These are phyloP conservation scores for Paradisaea rubra DNA, from an alignment of 2,113 vertebrate species.

Conservation along the genomic window DNA sequence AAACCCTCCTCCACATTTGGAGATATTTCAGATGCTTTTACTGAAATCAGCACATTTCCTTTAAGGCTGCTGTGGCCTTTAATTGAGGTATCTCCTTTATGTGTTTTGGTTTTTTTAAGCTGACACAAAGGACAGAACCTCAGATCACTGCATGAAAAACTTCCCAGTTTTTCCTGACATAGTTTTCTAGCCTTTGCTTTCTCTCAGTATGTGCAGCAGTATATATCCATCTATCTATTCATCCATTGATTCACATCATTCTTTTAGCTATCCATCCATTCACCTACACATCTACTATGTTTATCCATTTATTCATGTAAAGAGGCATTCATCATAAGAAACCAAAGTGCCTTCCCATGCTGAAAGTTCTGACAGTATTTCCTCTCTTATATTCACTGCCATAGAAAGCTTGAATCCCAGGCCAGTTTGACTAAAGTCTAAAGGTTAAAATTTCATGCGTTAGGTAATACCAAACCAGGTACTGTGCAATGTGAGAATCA, in stretches of 20 bases:
- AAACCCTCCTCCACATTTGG: background rate
- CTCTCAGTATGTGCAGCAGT: background rate
- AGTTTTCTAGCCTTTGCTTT: background rate
- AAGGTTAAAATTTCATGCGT: background rate
- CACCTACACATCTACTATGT: background rate
- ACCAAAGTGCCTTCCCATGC: background rate
- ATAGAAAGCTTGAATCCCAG: background rate
- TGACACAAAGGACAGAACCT: background rate
- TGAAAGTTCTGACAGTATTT: background rate
- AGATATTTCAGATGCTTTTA: background rate
- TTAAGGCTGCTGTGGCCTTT: background rate
- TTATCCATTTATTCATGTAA: background rate
- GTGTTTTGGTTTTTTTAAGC: background rate
- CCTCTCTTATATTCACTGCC: background rate
- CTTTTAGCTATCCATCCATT: background rate
- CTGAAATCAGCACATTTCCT: conserved; percentile 10
- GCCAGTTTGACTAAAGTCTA: background rate
- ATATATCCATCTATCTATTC: no score
- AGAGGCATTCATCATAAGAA: background rate
- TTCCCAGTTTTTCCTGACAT: background rate
- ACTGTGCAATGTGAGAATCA: background rate
- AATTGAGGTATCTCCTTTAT: background rate
- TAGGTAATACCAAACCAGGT: background rate
- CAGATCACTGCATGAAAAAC: background rate
- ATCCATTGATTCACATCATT: background rate